Evolutionary conservation across 1,140 invertebrate genomes (phyloP).

Genomic region (Pogonognathellus flavescens): DNA sequence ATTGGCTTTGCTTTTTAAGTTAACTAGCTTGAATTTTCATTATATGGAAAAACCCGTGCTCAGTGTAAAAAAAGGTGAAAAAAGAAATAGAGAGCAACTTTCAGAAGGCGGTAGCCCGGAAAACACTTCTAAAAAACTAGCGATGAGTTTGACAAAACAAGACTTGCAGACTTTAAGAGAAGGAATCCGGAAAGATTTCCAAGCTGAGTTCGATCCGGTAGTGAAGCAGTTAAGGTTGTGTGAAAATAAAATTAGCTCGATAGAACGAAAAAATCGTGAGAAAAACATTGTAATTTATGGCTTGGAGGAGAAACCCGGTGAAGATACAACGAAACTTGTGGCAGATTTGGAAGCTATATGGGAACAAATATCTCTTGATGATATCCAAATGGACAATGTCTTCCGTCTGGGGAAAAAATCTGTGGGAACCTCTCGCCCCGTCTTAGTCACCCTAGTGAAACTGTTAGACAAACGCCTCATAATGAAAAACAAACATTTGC

Average conservation of each 20-base stretch:
- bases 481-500: not conserved
- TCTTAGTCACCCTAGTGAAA: not conserved
- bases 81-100: no score
- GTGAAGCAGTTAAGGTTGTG: not conserved
- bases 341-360: not conserved
- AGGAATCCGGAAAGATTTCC: not conserved
- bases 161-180: not conserved
- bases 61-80: no score
- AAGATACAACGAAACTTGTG: not conserved
- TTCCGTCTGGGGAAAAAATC: not conserved
- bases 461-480: not conserved
- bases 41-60: no score
- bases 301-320: not conserved
- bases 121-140: not conserved
- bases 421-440: not conserved
- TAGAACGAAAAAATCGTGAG: not conserved
- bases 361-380: not conserved
- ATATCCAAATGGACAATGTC: not conserved
- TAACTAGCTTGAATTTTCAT: no score
- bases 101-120: no score
- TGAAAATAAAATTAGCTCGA: not conserved
- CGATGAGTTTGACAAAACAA: not conserved
- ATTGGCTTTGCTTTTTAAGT: no score
- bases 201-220: not conserved
- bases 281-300: not conserved